Evolutionary conservation across 2,113 vertebrate genomes (phyloP).

Genomic region (Tragelaphus strepsiceros): DNA sequence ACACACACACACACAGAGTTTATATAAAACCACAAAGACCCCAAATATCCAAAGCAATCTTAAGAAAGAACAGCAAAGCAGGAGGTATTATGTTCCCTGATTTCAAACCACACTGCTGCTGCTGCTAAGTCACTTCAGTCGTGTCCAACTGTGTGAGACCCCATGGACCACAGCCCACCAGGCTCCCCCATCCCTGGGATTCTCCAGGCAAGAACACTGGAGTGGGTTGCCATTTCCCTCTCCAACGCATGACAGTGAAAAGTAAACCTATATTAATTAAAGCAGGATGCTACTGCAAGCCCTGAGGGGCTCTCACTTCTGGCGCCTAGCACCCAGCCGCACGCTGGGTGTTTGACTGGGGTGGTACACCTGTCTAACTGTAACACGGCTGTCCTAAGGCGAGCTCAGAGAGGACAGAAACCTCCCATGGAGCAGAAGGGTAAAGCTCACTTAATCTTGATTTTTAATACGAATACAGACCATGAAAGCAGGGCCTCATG

Average conservation of each 20-base stretch:
- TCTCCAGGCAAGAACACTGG: too few species aligned
- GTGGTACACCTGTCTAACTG: neutral
- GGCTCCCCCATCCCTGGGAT: too few species aligned
- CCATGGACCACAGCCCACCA: too few species aligned
- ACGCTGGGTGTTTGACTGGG: neutral
- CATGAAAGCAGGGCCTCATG: neutral
- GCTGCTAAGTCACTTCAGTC: too few species aligned
- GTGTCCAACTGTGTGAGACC: too few species aligned
- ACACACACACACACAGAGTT: neutral
- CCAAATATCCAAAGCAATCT: neutral
- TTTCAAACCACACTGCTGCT: neutral
- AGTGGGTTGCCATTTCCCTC: too few species aligned
- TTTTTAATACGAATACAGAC: neutral
- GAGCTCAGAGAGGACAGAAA: neutral
- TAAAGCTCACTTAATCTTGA: neutral
- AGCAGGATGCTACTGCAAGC: neutral
- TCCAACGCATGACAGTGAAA: too few species aligned
- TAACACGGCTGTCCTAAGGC: neutral
- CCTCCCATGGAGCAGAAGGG: neutral
- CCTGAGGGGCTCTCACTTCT: neutral
- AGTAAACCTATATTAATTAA: neutral
- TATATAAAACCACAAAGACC: neutral
- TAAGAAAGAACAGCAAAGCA: neutral
- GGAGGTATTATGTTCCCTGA: neutral
- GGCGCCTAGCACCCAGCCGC: neutral